phyloP scores from a whole-genome alignment of 2,113 vertebrate species.

The Salvelinus alpinus region DNA sequence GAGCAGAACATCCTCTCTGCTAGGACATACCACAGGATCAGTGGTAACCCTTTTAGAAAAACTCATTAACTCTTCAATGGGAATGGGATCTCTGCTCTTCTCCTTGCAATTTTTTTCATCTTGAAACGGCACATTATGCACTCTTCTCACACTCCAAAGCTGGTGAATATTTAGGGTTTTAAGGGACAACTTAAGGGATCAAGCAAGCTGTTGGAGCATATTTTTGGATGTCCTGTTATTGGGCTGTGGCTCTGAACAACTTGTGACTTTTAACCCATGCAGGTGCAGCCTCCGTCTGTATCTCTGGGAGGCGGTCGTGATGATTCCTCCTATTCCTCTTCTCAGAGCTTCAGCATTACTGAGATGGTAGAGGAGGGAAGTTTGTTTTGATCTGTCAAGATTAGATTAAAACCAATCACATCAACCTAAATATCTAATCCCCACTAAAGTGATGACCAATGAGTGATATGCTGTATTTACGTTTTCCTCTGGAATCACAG shows the following conservation, averaged over 20 bases:
- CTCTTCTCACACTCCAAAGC: background rate
- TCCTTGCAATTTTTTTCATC: background rate
- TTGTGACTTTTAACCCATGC: conserved; percentile 24
- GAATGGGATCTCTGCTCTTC: background rate
- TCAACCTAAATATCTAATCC: background rate
- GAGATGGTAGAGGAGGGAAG: conserved; percentile 75
- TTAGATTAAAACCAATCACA: background rate
- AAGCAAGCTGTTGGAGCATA: background rate
- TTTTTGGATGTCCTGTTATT: background rate
- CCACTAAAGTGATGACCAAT: conserved; percentile 9
- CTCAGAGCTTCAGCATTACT: conserved; percentile 69
- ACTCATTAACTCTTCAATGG: conserved; percentile 3
- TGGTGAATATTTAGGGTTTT: background rate
- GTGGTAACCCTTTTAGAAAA: conserved; percentile 46
- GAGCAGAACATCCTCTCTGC: conserved; percentile 46
- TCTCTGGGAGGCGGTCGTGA: conserved; percentile 24
- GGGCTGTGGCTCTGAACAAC: background rate
- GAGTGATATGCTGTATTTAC: conserved; percentile 5
- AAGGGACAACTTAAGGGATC: background rate
- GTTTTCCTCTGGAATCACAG: conserved; percentile 50
- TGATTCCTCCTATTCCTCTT: conserved; percentile 23
- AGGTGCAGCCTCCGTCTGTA: conserved; percentile 42
- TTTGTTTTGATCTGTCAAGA: conserved; percentile 17
- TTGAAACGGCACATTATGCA: background rate
- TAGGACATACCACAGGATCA: conserved; percentile 48